Percentiles rank a stretch among this genome's conserved stretches.
These are phyloP conservation scores for Scortum barcoo DNA, from an alignment of 2,113 vertebrate species.

Conservation along the genomic window DNA sequence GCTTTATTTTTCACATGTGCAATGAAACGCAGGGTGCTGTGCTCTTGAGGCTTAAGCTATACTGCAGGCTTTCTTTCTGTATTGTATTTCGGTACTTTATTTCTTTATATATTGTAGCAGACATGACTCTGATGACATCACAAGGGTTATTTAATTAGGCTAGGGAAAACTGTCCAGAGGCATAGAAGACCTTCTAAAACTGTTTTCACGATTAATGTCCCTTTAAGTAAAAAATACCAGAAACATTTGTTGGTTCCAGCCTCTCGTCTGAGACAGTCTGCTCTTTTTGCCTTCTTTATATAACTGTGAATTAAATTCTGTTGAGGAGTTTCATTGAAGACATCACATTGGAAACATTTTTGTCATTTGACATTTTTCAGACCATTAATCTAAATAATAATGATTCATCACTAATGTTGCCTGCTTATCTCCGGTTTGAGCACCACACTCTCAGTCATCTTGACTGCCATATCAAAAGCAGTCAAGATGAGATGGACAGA, in stretches of 20 bases:
- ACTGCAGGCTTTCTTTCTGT: not conserved
- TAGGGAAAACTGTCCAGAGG: not conserved
- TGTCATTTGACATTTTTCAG: not conserved
- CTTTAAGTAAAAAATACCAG: not conserved
- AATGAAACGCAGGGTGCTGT: not conserved
- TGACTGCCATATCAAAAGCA: not conserved
- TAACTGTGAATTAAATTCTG: not conserved
- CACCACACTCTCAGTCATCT: too few relatives aligned
- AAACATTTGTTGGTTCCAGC: not conserved
- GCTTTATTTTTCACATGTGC: not conserved
- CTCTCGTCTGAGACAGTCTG: not conserved
- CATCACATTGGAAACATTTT: not conserved
- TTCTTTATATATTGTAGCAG: not conserved
- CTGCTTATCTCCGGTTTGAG: not conserved
- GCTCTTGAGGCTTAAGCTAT: not conserved
- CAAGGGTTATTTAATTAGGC: too few relatives aligned
- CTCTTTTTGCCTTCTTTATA: not conserved
- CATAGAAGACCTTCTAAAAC: not conserved
- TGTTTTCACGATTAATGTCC: not conserved
- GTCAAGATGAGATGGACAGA: not conserved
- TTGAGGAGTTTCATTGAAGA: too few relatives aligned
- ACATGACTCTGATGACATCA: not conserved
- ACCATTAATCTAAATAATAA: not conserved
- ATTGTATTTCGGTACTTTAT: too few relatives aligned
- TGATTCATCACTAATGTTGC: not conserved